Percentiles rank a stretch among this genome's conserved stretches.
Evolutionary conservation across 2,113 vertebrate genomes (phyloP).

Genomic region (Emberiza fucata): DNA sequence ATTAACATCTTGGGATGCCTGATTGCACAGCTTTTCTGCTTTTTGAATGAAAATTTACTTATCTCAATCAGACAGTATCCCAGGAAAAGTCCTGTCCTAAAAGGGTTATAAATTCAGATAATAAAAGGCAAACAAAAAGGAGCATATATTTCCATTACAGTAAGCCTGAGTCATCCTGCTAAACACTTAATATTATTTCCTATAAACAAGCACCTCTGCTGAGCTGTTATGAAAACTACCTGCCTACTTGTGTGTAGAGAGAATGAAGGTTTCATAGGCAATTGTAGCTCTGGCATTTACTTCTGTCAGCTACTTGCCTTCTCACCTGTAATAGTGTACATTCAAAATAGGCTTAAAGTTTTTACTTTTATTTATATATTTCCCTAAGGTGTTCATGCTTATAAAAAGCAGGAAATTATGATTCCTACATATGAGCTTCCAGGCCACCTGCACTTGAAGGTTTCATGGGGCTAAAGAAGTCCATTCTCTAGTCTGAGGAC

Average conservation of each 20-base stretch:
- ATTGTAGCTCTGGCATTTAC: not conserved
- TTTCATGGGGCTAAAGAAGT: not conserved
- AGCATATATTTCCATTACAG: not conserved
- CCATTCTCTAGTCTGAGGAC: not conserved
- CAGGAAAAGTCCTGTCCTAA: not conserved
- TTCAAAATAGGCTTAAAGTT: not conserved
- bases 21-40: not conserved
- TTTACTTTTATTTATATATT: not conserved
- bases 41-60: not conserved
- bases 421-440: not conserved
- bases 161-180: not conserved
- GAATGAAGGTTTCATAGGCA: not conserved
- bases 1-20: not conserved
- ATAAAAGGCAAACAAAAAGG: not conserved
- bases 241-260: not conserved
- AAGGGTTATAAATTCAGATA: not conserved
- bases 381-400: not conserved
- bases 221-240: not conserved
- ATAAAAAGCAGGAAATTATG: not conserved
- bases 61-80: not conserved
- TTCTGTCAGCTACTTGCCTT: not conserved
- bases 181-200: not conserved
- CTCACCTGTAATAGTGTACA: not conserved
- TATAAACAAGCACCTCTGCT: not conserved
- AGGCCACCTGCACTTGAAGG: not conserved